These are phyloP conservation scores for Rhizoglyphus robini DNA, from an alignment of 1,140 invertebrate genomes.

Conservation along the genomic window DNA sequence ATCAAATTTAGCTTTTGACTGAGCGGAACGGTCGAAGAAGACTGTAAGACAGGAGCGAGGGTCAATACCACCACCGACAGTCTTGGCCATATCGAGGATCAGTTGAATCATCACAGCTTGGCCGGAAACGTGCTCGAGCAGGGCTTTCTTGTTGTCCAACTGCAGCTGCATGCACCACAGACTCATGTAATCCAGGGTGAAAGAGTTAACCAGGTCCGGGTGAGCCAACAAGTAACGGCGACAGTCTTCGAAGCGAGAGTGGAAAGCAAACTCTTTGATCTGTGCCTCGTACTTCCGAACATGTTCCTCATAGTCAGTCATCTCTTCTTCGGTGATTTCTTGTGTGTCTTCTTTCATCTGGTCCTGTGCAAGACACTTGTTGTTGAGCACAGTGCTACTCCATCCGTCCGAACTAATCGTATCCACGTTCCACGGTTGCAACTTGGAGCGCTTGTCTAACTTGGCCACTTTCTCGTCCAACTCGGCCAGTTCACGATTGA, in stretches of 20 bases:
- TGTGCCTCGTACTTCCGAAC: slow-evolving; percentile 77
- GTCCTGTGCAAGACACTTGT: slow-evolving; percentile 43
- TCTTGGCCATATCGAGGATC: slow-evolving; percentile 86
- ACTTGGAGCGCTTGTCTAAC: slow-evolving; percentile 64
- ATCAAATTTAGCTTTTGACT: slow-evolving; percentile 77
- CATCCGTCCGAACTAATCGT: slow-evolving; percentile 96
- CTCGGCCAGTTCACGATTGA: slow-evolving; percentile 54
- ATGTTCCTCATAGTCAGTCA: slow-evolving; percentile 44
- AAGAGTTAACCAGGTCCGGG: slow-evolving; percentile 72
- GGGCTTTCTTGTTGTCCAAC: slow-evolving; percentile 88
- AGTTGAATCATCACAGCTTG: slow-evolving; percentile 99
- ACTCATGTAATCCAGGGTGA: slow-evolving; percentile 93
- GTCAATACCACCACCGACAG: slow-evolving; percentile 74
- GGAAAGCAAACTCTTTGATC: slow-evolving; percentile 84
- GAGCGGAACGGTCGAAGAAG: slow-evolving; percentile 67
- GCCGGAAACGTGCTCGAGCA: slow-evolving; percentile 92
- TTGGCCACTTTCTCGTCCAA: slow-evolving; percentile 62
- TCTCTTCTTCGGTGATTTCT: slow-evolving; percentile 26
- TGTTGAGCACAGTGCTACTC: slow-evolving; percentile 85
- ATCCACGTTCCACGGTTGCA: slow-evolving; percentile 91
- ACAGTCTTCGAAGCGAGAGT: slow-evolving; percentile 81
- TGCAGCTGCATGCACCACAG: slow-evolving; percentile 97
- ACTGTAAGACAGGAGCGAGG: slow-evolving; percentile 77
- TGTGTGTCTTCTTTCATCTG: too few relatives aligned
- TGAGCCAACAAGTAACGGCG: slow-evolving; percentile 62